Evolutionary conservation across 2,888 invertebrate genomes (phyloP).

Genomic region (Pyrocoelia pectoralis): DNA sequence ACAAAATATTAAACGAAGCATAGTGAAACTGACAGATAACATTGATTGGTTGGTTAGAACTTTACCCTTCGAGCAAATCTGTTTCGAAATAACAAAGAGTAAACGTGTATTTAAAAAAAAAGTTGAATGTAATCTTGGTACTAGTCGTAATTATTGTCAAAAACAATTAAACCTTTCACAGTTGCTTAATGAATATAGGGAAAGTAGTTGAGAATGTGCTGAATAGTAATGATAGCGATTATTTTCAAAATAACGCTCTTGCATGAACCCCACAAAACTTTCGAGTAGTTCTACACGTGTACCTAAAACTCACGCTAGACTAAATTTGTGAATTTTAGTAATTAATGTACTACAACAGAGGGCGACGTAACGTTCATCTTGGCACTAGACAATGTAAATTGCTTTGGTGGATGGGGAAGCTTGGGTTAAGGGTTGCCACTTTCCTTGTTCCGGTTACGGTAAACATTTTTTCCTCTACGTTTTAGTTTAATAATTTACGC

Average conservation of each 20-base stretch:
- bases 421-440: conserved; percentile 1
- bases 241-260: conserved; percentile 4
- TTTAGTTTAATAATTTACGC: conserved; percentile 2
- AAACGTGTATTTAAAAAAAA: too few relatives aligned
- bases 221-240: conserved; percentile 8
- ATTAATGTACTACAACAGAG: conserved; percentile 6
- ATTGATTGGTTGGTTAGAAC: not conserved
- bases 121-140: too few relatives aligned
- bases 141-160: not conserved
- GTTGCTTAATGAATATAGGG: not conserved
- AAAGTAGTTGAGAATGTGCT: conserved; percentile 9
- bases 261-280: conserved; percentile 5
- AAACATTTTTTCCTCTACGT: not conserved
- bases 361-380: conserved; percentile 6
- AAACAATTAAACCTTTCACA: conserved; percentile 7
- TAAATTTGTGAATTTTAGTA: conserved; percentile 9
- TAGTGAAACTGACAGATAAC: not conserved
- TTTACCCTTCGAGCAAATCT: too few relatives aligned
- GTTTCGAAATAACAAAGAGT: too few relatives aligned
- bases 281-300: conserved; percentile 8
- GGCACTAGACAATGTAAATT: conserved; percentile 4
- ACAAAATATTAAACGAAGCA: not conserved
- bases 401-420: not conserved
- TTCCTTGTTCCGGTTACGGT: conserved; percentile 6
- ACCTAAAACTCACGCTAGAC: not conserved